Evolutionary conservation across 2,888 invertebrate species (phyloP), one percentile per base, ranked within the genome.

Genomic region (Diloba caeruleocephala): DNA sequence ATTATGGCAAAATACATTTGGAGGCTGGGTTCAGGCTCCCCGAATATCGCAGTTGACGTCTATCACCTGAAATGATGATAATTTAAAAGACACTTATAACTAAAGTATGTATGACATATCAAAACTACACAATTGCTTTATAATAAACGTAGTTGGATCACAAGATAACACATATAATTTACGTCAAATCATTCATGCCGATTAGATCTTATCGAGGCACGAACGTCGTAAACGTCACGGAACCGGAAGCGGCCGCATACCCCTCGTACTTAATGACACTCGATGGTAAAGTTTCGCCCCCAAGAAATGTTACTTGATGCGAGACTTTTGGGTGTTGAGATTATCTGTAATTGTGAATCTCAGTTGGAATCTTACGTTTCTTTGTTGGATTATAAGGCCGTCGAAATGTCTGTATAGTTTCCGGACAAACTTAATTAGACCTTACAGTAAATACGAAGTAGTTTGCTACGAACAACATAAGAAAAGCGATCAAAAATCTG

Each of bases 161-260:
- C 10, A 26, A 1, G 1, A n/a, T 19, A 13, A 26, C 12, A 10
- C 26, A 9, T 26, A 21, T 10, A 13, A 33, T 14, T 42, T 8
- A 36, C 25, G 4, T 34, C 13, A 38, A 43, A 13, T 17, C 14
- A 28, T 13, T 41, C 17, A 32, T 33, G 9, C 15, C 32, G 31
- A 57, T 44, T 19, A 49, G 37, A 68, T 58, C 7, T 46, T 46
- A 68, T 63, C 63, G n/a, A 21, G 17, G 1, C 45, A 54, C 43
- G 45, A 37, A 49, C 42, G 12, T 31, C 31, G 10, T 49, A 23
- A 32, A 32, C 28, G 6, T 26, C n/a, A n/a, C 15, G 29, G 23
- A 51, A 25, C 6, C 29, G 6, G 25, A 15, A 25, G 7, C 23
- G 6, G 14, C 32, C 36, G 15, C n/a, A 10, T 26, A 10, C 19